Evolutionary conservation across 1,140 invertebrate species (phyloP), one percentile per base, ranked within the genome.

Genomic region (Penaeus vannamei): DNA sequence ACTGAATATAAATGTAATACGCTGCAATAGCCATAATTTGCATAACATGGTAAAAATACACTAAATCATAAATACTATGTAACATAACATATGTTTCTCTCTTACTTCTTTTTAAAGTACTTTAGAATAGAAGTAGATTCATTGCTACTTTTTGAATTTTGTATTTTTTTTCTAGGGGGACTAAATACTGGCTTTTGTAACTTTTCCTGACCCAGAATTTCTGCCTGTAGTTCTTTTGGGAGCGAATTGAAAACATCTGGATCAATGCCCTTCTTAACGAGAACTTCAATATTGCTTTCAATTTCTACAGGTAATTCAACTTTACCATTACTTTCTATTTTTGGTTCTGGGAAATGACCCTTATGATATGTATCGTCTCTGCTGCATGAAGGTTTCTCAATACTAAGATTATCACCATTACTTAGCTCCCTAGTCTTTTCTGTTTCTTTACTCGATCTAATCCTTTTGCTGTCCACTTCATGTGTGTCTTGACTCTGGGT

Each of bases 241-340:
- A 89, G 66, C 26, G 81, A 32, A 77, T 62, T 84, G 29, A 84
- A 89, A 83, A 89, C 87, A 79, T 69, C 61, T 84, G 72, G 46
- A 77, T 89, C 87, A 23, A 89, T 29, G 23, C 81, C 87, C 17
- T 84, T 59, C 60, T 26, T 23, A 53, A 53, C 17, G n/a, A 85
- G 23, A 22, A 20, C 17, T 12, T 61, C 22, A 7, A 32, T 42
- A 23, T 8, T 20, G 69, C 20, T 10, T 77, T 23, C 20, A 29
- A 22, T n/a, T n/a, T 36, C 19, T 23, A 26, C 29, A 23, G 81
- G 23, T 19, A 60, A 23, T 60, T 46, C 32, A 12, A 4, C 22
- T n/a, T 83, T 36, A 83, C 32, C 36, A 42, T 60, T 42, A 12
- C 59, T 61, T 20, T 26, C 23, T n/a, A 7, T 46, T 23, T 14